Conservation (phyloP, 2,797 vertebrate genomes). For the Arctocebus calabarensis region DNA sequence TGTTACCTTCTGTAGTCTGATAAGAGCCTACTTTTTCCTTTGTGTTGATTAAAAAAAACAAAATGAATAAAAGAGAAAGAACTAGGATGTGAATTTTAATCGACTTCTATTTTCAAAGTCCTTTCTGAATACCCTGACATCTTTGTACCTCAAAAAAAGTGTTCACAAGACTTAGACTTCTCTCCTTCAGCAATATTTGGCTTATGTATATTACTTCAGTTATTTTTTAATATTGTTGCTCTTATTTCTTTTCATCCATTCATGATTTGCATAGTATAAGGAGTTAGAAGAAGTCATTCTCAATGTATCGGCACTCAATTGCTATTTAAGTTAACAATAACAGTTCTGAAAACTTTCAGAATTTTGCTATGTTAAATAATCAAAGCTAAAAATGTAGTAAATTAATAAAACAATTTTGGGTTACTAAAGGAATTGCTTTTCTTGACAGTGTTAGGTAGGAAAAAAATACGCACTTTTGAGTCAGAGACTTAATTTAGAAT, state of each 20-base stretch:
- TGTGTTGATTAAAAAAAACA: background rate
- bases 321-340: background rate
- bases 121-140: background rate
- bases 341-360: background rate
- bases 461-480: background rate
- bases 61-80: background rate
- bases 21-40: background rate
- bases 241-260: background rate
- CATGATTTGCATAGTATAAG: background rate
- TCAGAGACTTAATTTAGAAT: background rate
- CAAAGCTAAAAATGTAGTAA: background rate
- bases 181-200: background rate
- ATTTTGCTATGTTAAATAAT: background rate
- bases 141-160: background rate
- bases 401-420: background rate
- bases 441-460: background rate
- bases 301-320: background rate
- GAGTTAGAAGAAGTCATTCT: background rate
- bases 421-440: conserved; percentile 7
- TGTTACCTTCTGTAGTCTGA: background rate
- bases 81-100: background rate
- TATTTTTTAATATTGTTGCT: background rate
- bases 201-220: background rate
- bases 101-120: background rate
- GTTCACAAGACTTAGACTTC: background rate